Evolutionary conservation across 1,140 invertebrate species (phyloP).

Genomic region (Hycleus cichorii): DNA sequence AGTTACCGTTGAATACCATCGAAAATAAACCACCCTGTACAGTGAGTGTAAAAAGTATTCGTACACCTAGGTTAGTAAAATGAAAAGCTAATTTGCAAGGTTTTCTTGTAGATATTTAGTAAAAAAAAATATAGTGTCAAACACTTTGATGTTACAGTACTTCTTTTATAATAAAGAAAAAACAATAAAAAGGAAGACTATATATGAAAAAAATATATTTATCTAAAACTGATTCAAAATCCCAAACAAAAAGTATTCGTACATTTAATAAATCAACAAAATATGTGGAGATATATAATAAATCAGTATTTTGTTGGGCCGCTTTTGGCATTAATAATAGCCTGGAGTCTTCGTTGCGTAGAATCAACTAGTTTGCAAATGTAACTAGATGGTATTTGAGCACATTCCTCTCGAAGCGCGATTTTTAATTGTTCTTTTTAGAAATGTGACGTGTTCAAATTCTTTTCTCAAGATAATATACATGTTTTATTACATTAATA

Average conservation of each 20-base stretch:
- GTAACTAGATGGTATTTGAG: neutral
- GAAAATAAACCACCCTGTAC: too few species aligned
- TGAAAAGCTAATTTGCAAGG: neutral
- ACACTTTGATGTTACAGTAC: too few species aligned
- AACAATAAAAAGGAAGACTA: too few species aligned
- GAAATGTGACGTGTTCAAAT: neutral
- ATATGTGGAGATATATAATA: too few species aligned
- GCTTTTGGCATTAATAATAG: neutral
- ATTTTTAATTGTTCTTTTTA: neutral
- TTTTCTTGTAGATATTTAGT: too few species aligned
- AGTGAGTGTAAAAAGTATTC: neutral
- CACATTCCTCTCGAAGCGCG: neutral
- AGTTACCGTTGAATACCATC: too few species aligned
- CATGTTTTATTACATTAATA: constrained; percentile 10
- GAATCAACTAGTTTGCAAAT: neutral
- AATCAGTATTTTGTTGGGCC: constrained; percentile 2
- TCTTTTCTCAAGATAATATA: constrained; percentile 3
- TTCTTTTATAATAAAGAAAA: too few species aligned
- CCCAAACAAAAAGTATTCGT: too few species aligned
- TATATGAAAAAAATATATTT: too few species aligned
- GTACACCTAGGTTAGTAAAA: neutral
- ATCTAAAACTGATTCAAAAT: too few species aligned
- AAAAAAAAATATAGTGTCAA: too few species aligned
- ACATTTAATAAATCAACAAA: too few species aligned
- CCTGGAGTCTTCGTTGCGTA: neutral